Percentiles rank a stretch among this genome's conserved stretches.
These are phyloP conservation scores for Ischnus inquisitorius DNA, from an alignment of 2,888 invertebrate species.

Conservation along the genomic window DNA sequence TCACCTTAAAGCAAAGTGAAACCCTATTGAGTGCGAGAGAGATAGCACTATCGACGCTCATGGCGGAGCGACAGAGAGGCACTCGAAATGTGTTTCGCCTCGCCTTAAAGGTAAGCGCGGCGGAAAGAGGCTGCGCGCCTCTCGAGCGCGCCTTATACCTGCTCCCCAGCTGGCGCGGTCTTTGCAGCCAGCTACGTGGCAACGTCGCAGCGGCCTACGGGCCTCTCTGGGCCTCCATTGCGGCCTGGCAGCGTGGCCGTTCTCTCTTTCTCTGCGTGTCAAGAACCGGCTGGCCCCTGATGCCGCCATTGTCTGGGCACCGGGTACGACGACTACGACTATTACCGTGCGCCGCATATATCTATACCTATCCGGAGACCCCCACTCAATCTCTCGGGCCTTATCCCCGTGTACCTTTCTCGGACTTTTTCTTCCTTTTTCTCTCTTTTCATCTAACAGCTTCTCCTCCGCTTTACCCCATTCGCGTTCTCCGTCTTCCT, in stretches of 20 bases:
- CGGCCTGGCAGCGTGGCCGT: conserved; percentile 67
- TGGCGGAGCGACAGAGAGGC: too few relatives aligned
- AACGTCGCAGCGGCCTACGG: conserved; percentile 54
- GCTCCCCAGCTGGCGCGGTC: neutral
- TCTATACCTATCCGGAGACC: conserved; percentile 34
- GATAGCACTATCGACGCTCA: too few relatives aligned
- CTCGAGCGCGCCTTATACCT: neutral
- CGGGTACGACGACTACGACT: conserved; percentile 64
- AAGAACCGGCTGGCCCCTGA: conserved; percentile 83
- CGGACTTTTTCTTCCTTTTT: conserved; percentile 55
- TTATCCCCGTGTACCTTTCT: conserved; percentile 61
- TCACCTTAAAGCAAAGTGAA: too few relatives aligned
- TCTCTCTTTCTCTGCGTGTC: conserved; percentile 74
- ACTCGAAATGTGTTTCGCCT: too few relatives aligned
- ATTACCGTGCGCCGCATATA: conserved; percentile 24
- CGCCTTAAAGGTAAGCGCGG: conserved; percentile 12
- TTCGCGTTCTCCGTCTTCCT: conserved; percentile 32
- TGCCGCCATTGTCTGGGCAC: conserved; percentile 81
- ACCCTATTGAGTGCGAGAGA: too few relatives aligned
- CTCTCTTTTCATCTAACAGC: conserved; percentile 29
- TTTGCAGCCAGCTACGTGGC: conserved; percentile 46
- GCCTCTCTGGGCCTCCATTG: conserved; percentile 48
- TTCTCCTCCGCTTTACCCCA: conserved; percentile 34
- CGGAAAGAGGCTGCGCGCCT: conserved; percentile 13
- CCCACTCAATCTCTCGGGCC: conserved; percentile 59